Percentiles rank a stretch among this genome's conserved stretches.
Evolutionary conservation across 2,888 invertebrate genomes (phyloP).

Genomic region (Drosophila niveifrons): DNA sequence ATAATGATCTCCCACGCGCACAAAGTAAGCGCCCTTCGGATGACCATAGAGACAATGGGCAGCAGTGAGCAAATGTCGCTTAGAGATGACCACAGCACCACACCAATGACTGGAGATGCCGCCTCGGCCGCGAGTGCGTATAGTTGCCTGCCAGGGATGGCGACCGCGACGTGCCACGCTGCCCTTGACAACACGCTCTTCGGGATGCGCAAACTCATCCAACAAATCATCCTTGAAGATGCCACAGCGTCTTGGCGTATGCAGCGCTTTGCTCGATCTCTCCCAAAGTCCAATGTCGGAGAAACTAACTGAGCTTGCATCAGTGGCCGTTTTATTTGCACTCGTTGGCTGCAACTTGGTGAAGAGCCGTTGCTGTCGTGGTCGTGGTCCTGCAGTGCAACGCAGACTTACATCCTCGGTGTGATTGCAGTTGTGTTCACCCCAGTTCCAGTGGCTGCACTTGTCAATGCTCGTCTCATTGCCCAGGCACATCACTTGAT

Average conservation of each 20-base stretch:
- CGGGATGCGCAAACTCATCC: constrained; percentile 86
- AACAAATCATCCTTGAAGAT: constrained; percentile 82
- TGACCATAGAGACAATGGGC: constrained; percentile 91
- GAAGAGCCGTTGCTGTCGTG: constrained; percentile 38
- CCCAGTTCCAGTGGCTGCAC: constrained; percentile 90
- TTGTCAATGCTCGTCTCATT: constrained; percentile 88
- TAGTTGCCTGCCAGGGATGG: constrained; percentile 92
- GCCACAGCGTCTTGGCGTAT: constrained; percentile 86
- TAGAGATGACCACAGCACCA: constrained; percentile 90
- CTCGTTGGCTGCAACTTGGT: constrained; percentile 21
- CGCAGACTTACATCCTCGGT: constrained; percentile 89
- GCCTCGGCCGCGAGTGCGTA: constrained; percentile 87
- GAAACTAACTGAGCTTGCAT: constrained; percentile 21
- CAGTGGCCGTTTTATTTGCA: neutral
- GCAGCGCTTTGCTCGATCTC: constrained; percentile 83
- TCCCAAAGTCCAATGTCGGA: constrained; percentile 82
- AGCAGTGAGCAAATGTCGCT: constrained; percentile 89
- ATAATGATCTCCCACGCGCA: constrained; percentile 92
- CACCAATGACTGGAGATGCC: constrained; percentile 90
- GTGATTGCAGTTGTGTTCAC: constrained; percentile 90
- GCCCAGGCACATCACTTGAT: constrained; percentile 89
- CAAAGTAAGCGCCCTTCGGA: constrained; percentile 88
- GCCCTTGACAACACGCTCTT: constrained; percentile 88
- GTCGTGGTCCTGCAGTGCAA: constrained; percentile 78
- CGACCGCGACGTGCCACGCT: constrained; percentile 88